Evolutionary conservation across 2,113 vertebrate genomes (phyloP).

Genomic region (Pedionomus torquatus): DNA sequence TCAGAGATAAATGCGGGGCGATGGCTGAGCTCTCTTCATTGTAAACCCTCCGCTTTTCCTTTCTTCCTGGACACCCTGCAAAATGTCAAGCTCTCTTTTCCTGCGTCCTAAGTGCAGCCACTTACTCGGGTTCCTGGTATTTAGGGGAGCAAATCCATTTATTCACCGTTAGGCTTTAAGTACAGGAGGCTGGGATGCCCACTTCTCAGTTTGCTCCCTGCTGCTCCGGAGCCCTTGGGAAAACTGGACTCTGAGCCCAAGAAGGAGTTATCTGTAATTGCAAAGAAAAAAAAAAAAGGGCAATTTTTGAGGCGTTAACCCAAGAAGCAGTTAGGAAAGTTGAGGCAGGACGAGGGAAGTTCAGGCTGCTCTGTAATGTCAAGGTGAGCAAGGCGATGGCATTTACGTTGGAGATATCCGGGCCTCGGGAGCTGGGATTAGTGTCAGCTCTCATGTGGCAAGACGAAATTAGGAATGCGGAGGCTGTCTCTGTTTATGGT

Average conservation of each 20-base stretch:
- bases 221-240: background rate
- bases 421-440: slow-evolving; percentile 53
- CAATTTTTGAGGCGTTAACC: background rate
- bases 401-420: slow-evolving; percentile 19
- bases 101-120: background rate
- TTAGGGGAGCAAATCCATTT: background rate
- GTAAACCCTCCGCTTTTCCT: background rate
- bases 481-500: slow-evolving; percentile 57
- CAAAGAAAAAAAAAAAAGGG: background rate
- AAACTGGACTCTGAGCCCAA: fast-evolving
- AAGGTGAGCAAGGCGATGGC: slow-evolving; percentile 57
- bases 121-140: background rate
- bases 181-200: background rate
- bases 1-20: background rate
- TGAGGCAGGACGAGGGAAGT: slow-evolving; percentile 20
- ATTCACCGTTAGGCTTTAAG: background rate
- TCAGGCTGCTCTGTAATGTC: slow-evolving; percentile 16
- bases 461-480: slow-evolving; percentile 60
- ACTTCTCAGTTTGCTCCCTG: background rate
- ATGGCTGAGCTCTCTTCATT: background rate
- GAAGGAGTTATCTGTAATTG: background rate
- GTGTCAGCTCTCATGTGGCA: slow-evolving; percentile 60
- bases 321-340: background rate
- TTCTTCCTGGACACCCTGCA: background rate
- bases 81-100: background rate